Evolutionary conservation across 1,140 invertebrate species (phyloP), one percentile per base, ranked within the genome.

Genomic region (Penaeus indicus): DNA sequence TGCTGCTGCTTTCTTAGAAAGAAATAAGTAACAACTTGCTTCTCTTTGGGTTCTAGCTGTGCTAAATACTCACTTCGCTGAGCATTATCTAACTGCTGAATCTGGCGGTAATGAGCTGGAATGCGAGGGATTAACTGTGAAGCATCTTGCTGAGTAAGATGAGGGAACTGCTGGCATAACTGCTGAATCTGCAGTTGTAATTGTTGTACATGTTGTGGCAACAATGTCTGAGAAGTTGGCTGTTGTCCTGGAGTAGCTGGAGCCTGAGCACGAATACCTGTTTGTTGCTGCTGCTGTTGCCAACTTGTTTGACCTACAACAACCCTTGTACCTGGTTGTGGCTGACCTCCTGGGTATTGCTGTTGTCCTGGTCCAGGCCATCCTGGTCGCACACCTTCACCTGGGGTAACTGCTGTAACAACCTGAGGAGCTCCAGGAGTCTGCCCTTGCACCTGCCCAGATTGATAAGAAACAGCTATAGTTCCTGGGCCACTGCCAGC

Each of bases 141-240:
- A 64, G 91, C 92, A 79, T 92, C 91, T 83, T 93, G 93, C 79
- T 92, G 92, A 62, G 93, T 92, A 92, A 92, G 91, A 11, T 90
- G 92, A 21, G 91, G 91, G 16, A 90, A 89, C 61, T 92, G 92
- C 61, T 92, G 93, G 78, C 93, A 91, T 10, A 93, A 91, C 77
- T 91, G 92, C 81, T 92, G 93, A 54, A 95, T 95, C 62, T 96
- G 91, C 95, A 95, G 95, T 91, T 95, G 94, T 13, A 83, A 79
- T 64, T 91, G 90, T 67, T 90, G 90, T 82, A 85, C 86, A 69
- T 88, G 90, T 47, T 90, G 90, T 22, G 87, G 84, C 25, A 86
- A 67, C 25, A 90, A 64, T 13, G 69, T 86, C 25, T 77, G 84
- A 54, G 90, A 54, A 47, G 83, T 32, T 75, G 54, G 82, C 64